phyloP scores from a whole-genome alignment of 2,888 invertebrate species.

The Parelbella ahira region DNA sequence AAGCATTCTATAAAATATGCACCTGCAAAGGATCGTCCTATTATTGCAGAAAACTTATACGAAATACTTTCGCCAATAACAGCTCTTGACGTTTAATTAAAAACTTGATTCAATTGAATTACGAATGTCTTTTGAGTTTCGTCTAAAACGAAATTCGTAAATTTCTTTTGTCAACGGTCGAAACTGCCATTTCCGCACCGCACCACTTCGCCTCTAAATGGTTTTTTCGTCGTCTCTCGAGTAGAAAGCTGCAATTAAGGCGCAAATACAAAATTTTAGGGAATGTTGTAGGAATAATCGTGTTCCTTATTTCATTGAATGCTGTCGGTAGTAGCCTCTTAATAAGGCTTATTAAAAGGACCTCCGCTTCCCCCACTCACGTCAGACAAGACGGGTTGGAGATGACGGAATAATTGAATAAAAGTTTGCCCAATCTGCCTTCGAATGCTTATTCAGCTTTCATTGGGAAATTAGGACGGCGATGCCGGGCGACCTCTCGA shows the following conservation, averaged over 20 bases:
- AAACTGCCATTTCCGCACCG: slow-evolving; percentile 20
- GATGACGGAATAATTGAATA: slow-evolving; percentile 42
- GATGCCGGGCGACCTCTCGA: slow-evolving; percentile 41
- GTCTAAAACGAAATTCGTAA: slow-evolving; percentile 20
- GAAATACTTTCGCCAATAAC: neutral
- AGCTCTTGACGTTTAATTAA: slow-evolving; percentile 13
- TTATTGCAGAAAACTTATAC: neutral
- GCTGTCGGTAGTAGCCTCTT: too few relatives aligned
- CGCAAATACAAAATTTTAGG: neutral
- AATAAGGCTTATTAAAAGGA: too few relatives aligned
- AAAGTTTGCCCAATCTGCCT: slow-evolving; percentile 53
- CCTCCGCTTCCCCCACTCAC: slow-evolving; percentile 3
- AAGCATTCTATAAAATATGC: neutral
- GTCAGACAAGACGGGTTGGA: too few relatives aligned
- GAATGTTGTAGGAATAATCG: slow-evolving; percentile 7
- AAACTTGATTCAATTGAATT: slow-evolving; percentile 16
- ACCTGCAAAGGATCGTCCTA: too few relatives aligned
- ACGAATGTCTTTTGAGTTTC: slow-evolving; percentile 16
- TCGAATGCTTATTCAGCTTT: slow-evolving; percentile 63
- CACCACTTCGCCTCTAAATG: slow-evolving; percentile 14
- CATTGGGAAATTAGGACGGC: slow-evolving; percentile 59
- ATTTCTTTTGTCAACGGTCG: slow-evolving; percentile 21
- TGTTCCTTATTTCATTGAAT: neutral
- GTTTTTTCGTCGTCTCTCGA: slow-evolving; percentile 14
- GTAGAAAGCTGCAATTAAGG: slow-evolving; percentile 14